Evolutionary conservation across 37 sponge, comb jelly and placozoan genomes (phyloP), one percentile per base, ranked within the genome.

Genomic region (Hormiphora californensis): DNA sequence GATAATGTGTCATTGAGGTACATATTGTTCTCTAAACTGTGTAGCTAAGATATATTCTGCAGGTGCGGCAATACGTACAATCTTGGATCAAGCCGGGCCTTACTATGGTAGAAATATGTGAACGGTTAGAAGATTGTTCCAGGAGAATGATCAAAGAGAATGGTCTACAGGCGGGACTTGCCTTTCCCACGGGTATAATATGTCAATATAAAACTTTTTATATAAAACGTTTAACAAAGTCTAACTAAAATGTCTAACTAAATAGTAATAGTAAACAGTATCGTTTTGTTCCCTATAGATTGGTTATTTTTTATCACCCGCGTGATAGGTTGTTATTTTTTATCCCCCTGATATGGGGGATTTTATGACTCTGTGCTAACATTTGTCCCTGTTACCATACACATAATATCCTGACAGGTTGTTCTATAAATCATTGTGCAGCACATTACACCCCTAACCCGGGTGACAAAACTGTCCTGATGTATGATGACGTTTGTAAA

Each of bases 381-480:
- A n/a, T n/a, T n/a, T n/a, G n/a, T n/a, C n/a, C n/a, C n/a, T n/a
- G n/a, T n/a, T n/a, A n/a, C n/a, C n/a, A n/a, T n/a, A n/a, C 21
- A n/a, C 54, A 19, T 21, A 19, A n/a, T n/a, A n/a, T n/a, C n/a
- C n/a, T n/a, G n/a, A 2, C 86, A 36, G 98, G 98, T 0, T 94
- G 95, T 86, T 94, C 95, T 36, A 88, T 97, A 44, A 97, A 97
- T 85, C 87, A 92, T 89, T 97, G 98, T 90, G 98, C 98, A 7
- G 98, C 98, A 1, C 98, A 97, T 89, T 97, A 97, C 92, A 97
- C 98, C 23, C 98, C 98, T 44, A 97, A 97, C 88, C 91, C 88
- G 62, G 98, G 98, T 1, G 98, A 97, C 86, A 63, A 90, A 35
- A 97, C 95, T 49, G 95, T 97, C 22, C 92, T 97, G 1, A 78